Conservation (phyloP, 2,797 vertebrate genomes). For the Nannoperca obscura region DNA sequence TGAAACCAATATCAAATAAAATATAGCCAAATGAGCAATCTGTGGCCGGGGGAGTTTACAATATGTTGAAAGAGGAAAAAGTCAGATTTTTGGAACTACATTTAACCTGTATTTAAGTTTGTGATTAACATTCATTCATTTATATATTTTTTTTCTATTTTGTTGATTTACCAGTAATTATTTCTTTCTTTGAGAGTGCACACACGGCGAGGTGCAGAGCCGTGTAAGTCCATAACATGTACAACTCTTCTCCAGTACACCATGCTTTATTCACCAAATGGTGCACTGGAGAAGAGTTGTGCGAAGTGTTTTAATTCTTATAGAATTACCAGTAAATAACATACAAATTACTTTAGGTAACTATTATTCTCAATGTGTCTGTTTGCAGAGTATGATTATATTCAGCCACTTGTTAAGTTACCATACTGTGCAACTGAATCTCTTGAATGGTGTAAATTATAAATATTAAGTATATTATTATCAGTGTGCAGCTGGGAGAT, state of each 20-base stretch:
- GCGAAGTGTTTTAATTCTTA: too few relatives aligned
- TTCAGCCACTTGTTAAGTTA: background rate
- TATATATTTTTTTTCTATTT: background rate
- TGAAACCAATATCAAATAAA: background rate
- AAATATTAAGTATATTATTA: background rate
- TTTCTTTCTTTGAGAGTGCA: too few relatives aligned
- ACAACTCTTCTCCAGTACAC: too few relatives aligned
- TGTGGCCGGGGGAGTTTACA: conserved; percentile 17
- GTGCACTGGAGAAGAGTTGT: too few relatives aligned
- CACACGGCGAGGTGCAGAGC: too few relatives aligned
- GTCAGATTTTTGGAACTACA: background rate
- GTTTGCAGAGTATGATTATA: background rate
- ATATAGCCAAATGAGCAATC: background rate
- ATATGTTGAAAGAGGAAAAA: conserved; percentile 31
- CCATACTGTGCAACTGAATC: background rate
- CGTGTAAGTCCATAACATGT: too few relatives aligned
- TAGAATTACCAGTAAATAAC: background rate
- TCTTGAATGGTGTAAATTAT: background rate
- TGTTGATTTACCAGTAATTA: background rate
- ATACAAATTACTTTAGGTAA: background rate
- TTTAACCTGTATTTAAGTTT: background rate
- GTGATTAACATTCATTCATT: background rate
- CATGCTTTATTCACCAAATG: too few relatives aligned
- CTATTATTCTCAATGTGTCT: background rate
- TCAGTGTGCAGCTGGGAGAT: background rate